Evolutionary conservation across 2,888 invertebrate genomes (phyloP), one percentile per base, ranked within the genome.

Genomic region (Reticulitermes lucifugus): DNA sequence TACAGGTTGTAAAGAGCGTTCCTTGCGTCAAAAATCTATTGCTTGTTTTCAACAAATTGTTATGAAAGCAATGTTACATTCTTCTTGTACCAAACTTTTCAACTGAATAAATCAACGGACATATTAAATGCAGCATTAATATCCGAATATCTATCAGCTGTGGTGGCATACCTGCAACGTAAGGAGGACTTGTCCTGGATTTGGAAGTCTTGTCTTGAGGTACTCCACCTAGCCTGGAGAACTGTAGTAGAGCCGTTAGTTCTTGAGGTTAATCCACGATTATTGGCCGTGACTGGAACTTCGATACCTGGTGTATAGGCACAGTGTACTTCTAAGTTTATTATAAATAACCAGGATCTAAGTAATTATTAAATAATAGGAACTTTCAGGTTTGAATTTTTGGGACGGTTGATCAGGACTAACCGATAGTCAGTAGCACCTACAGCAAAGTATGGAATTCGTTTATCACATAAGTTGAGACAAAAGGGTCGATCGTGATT

Each of bases 311-410:
- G 41, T 77, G 77, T 81, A n/a, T 81, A 81, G 81, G 81, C 81
- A 81, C 81, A 81, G 81, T 70, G 70, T 55, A 43, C 12, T 70
- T 65, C 60, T 70, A 65, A 81, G 65, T 81, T 65, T 81, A 81
- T 65, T 81, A 81, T 70, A 81, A 70, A 46, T 70, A 81, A 70
- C 81, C 81, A 81, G 81, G 81, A 81, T 46, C 70, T 81, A 9
- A 65, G n/a, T 65, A 70, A 81, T 81, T 81, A 81, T 65, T 77
- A 81, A 81, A 81, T 70, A 81, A 81, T 81, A 81, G 81, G 81
- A 81, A 81, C 81, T 81, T 81, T 77, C 12, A 81, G 81, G 81
- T 81, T 25, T 60, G 9, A 81, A 65, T 65, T 81, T 81, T 70
- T 25, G 70, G 81, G 81, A 81, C 81, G 81, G 81, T 81, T 70